Conservation (phyloP, 1,140 invertebrate genomes). For the Solenopsis fugax region DNA sequence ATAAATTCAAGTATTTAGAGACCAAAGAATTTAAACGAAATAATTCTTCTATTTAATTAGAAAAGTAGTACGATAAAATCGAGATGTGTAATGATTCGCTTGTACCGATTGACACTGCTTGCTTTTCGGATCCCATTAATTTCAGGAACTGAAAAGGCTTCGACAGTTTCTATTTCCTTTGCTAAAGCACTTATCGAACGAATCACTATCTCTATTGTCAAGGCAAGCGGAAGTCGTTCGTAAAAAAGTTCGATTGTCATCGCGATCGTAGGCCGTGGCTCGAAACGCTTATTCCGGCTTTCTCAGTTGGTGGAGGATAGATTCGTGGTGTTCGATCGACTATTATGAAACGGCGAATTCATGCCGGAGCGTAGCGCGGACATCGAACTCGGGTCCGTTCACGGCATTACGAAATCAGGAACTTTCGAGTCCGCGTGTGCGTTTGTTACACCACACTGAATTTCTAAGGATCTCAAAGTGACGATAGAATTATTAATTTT, state of each 20-base stretch:
- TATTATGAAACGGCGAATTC: slow-evolving; percentile 71
- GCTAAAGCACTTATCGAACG: slow-evolving; percentile 9
- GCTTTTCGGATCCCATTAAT: slow-evolving; percentile 18
- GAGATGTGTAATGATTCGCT: neutral
- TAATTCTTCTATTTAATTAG: neutral
- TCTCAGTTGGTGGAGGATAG: slow-evolving; percentile 60
- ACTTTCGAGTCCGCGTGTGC: slow-evolving; percentile 69
- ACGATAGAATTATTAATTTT: slow-evolving; percentile 48
- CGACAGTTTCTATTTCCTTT: slow-evolving; percentile 7
- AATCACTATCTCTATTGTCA: neutral
- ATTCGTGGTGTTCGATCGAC: slow-evolving; percentile 65
- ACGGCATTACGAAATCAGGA: slow-evolving; percentile 70
- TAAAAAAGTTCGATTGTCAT: slow-evolving; percentile 13
- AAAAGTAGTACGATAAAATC: neutral
- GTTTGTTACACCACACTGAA: slow-evolving; percentile 44
- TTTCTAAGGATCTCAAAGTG: slow-evolving; percentile 56
- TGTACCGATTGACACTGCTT: neutral
- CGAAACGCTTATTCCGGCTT: slow-evolving; percentile 40
- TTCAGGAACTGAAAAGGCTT: neutral
- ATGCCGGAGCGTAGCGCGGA: slow-evolving; percentile 62
- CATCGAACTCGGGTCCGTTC: slow-evolving; percentile 68
- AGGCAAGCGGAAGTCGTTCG: slow-evolving; percentile 31
- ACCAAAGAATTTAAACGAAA: neutral
- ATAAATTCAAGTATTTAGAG: neutral
- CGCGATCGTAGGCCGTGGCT: slow-evolving; percentile 12